Evolutionary conservation across 2,888 invertebrate species (phyloP), one percentile per base, ranked within the genome.

Genomic region (Noctua pronuba): DNA sequence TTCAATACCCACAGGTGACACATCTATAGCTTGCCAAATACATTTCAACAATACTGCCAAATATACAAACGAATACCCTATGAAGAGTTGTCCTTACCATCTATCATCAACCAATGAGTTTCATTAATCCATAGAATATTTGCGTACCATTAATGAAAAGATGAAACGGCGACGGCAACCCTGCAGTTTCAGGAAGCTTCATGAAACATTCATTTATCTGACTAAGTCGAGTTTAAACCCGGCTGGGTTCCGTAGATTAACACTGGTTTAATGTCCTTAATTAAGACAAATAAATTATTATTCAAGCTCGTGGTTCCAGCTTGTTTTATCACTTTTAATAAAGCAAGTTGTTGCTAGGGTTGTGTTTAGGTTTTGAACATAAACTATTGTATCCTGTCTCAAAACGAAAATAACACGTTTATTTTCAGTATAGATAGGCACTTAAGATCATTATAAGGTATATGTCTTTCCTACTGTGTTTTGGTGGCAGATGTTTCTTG

Each of bases 201-300:
- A 85, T 87, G 83, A 85, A 87, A 87, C 86, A 85, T 87, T 87
- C 41, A 87, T 86, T 85, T 83, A 79, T 85, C 80, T 65, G 49
- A 31, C 83, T 86, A 75, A 83, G 83, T 69, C 65, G 73, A 85
- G 69, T 79, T 86, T 79, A 80, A 86, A 73, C 79, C 76, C 75
- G 75, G 46, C 83, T 79, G 80, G 77, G 74, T 74, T 77, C 49
- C 41, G 73, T 77, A 80, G 88, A 86, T 86, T 86, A 86, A 85
- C 88, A 80, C 79, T 74, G 78, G 73, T 79, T 81, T 81, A 77
- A 75, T 86, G 80, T 86, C 67, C 74, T 68, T 85, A 84, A 84
- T 84, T 80, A 81, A 78, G 55, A 76, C 64, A 66, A 76, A 84
- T 75, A 75, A 86, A 85, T 83, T 83, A 75, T 46, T 84, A 83